These are phyloP conservation scores for Macrotrachela quadricornifera DNA, from an alignment of 1,140 invertebrate genomes.

Conservation along the genomic window DNA sequence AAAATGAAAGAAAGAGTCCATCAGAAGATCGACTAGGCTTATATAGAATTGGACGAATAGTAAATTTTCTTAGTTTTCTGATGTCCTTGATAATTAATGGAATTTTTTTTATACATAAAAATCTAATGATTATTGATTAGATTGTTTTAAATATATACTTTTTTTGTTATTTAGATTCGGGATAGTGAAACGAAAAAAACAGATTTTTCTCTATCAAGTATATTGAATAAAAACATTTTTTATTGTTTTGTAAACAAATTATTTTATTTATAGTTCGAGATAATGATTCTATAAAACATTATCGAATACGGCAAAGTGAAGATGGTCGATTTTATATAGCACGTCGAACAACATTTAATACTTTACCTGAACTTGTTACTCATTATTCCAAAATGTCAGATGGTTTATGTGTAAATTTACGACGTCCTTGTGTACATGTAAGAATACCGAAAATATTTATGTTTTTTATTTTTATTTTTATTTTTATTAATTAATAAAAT, in stretches of 20 bases:
- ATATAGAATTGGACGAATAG: no score
- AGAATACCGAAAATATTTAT: slow-evolving; percentile 73
- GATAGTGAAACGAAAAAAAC: slow-evolving; percentile 52
- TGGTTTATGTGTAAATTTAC: slow-evolving; percentile 81
- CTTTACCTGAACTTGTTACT: slow-evolving; percentile 80
- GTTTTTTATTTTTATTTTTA: slow-evolving; percentile 43
- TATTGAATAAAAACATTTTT: no score
- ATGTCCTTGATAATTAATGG: no score
- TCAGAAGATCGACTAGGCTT: no score
- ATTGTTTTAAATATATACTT: no score
- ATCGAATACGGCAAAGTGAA: slow-evolving; percentile 85
- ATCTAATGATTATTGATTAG: no score
- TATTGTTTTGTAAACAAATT: no score
- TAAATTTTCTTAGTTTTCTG: no score
- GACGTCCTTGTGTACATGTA: slow-evolving; percentile 79
- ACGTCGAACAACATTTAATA: slow-evolving; percentile 74
- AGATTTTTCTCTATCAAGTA: slow-evolving; percentile 31
- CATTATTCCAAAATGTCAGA: slow-evolving; percentile 91
- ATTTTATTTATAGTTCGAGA: slow-evolving; percentile 51
- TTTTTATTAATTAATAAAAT: slow-evolving; percentile 18
- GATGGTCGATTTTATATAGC: slow-evolving; percentile 91
- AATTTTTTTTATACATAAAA: no score
- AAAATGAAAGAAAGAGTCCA: no score
- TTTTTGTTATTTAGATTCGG: slow-evolving; percentile 32
- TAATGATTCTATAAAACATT: slow-evolving; percentile 95